Evolutionary conservation across 1,140 invertebrate species (phyloP), one percentile per base, ranked within the genome.

Genomic region (Temnothorax curvispinosus): DNA sequence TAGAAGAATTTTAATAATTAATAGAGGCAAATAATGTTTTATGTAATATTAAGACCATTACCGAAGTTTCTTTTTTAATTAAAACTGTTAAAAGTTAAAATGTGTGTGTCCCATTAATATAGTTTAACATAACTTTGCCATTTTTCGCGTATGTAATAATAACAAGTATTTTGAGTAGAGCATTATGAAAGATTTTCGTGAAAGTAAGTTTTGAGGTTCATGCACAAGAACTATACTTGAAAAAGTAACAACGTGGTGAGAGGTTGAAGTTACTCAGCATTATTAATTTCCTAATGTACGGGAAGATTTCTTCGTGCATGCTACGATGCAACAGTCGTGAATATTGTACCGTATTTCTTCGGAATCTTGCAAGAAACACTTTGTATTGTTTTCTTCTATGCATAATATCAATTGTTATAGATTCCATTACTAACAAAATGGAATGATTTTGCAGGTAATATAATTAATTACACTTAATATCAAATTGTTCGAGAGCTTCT

Each of bases 251-350:
- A 58, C n/a, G 41, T 35, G 67, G 27, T 72, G 67, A 82, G 41
- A 82, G 67, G 21, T 82, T 71, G 38, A 81, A 71, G 65, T 72
- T 82, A 41, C 54, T n/a, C 7, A 82, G 58, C 54, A 27, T 44
- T 82, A 82, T 82, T 82, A 67, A 82, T 82, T 82, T 72, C 27
- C 52, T 82, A 72, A 72, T 82, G 52, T 72, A 82, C 38, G 38
- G 44, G 38, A 58, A 58, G 52, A 72, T 82, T 82, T 82, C 27
- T 67, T 67, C 67, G 65, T 47, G 27, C 27, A 27, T 47, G 21
- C 27, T 8, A 58, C 27, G 52, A 27, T 47, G 60, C 67, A 82
- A 58, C 18, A 74, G 27, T 60, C 41, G 47, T 82, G 80, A 82
- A 82, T 82, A 54, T 47, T 82, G 18, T 82, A 82, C 1, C 9